These are phyloP conservation scores for Rhagologus leucostigma DNA, from an alignment of 2,113 vertebrate species.

Conservation along the genomic window DNA sequence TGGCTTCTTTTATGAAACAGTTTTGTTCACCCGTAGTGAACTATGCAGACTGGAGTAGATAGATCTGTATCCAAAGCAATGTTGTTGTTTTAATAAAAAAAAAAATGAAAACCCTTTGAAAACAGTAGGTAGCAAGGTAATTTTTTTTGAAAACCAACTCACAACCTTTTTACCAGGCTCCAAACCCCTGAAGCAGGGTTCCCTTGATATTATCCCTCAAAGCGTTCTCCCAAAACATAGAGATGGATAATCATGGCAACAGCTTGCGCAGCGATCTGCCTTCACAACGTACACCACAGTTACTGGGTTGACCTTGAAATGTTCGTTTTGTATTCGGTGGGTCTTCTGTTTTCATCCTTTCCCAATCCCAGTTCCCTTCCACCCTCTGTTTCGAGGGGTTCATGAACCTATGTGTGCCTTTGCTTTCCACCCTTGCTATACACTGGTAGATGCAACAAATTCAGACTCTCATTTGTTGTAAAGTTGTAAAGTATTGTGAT, in stretches of 20 bases:
- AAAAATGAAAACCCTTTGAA: conserved; percentile 37
- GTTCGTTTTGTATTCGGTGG: not conserved
- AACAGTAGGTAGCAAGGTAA: conserved; percentile 15
- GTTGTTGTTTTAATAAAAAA: conserved; percentile 26
- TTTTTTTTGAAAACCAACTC: not conserved
- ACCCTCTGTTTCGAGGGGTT: conserved; percentile 41
- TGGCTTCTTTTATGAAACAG: conserved; percentile 26
- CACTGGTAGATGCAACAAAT: conserved; percentile 82
- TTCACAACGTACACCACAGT: not conserved
- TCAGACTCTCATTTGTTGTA: conserved; percentile 86
- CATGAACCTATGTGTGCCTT: conserved; percentile 89
- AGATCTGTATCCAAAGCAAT: conserved; percentile 57
- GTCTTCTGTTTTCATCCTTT: conserved; percentile 29
- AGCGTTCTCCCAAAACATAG: not conserved
- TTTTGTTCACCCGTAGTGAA: conserved; percentile 40
- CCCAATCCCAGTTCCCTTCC: not conserved
- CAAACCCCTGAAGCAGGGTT: not conserved
- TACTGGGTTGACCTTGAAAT: conserved; percentile 4
- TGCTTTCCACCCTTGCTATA: conserved; percentile 88
- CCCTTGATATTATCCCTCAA: not conserved
- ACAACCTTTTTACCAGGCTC: not conserved
- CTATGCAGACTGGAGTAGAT: conserved; percentile 45
- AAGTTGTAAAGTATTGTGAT: conserved; percentile 95
- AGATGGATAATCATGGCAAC: conserved; percentile 16
- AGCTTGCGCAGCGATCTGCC: not conserved